Evolutionary conservation across 1,140 invertebrate genomes (phyloP).

Genomic region (Pseudoatta argentina): DNA sequence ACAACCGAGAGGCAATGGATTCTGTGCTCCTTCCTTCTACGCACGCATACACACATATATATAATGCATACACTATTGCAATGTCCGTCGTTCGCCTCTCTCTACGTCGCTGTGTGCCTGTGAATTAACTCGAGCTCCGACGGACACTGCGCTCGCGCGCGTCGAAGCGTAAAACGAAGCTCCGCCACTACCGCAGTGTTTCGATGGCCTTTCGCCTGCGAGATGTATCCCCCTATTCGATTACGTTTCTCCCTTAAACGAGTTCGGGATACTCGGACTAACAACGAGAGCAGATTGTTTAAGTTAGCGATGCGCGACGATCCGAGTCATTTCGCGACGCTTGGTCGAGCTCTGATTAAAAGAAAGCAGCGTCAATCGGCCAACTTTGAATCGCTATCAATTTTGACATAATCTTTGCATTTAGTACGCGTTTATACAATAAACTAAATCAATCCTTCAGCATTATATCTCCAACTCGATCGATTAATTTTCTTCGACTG

Average conservation of each 20-base stretch:
- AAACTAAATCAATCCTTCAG: neutral
- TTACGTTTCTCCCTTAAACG: slow-evolving; percentile 34
- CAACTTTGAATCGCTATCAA: neutral
- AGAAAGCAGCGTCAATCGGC: slow-evolving; percentile 43
- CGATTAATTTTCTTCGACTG: slow-evolving; percentile 48
- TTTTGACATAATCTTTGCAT: slow-evolving; percentile 8
- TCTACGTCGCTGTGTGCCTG: neutral
- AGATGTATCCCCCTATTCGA: slow-evolving; percentile 62
- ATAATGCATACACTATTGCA: neutral
- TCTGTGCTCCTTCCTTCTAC: neutral
- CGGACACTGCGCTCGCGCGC: slow-evolving; percentile 40
- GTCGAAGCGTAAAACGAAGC: slow-evolving; percentile 69
- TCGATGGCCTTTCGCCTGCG: slow-evolving; percentile 58
- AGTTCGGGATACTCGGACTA: slow-evolving; percentile 18
- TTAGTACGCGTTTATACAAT: slow-evolving; percentile 9
- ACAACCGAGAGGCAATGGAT: neutral
- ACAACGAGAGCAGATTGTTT: slow-evolving; percentile 46
- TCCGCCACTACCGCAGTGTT: slow-evolving; percentile 40
- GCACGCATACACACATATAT: neutral
- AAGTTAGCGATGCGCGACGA: slow-evolving; percentile 51
- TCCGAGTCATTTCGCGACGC: neutral
- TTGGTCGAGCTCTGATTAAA: slow-evolving; percentile 39
- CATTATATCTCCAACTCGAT: neutral
- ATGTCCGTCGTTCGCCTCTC: slow-evolving; percentile 13
- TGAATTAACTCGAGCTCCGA: slow-evolving; percentile 59